Base-by-base conservation (phyloP, 2,888 invertebrate species). In the Tenthredo amoena region DNA sequence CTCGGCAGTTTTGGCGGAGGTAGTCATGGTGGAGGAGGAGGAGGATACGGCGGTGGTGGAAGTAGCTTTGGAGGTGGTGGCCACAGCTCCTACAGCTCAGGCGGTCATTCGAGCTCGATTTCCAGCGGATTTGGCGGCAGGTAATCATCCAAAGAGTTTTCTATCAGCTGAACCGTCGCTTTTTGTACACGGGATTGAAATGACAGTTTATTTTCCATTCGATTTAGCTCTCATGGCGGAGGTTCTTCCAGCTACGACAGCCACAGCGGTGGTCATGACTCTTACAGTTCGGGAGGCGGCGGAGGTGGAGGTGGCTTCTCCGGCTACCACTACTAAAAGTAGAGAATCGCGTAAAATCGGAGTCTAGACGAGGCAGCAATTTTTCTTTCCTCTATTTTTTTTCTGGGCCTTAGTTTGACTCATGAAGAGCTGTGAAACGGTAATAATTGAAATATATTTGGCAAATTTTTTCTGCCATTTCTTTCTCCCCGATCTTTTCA, bases 111-210 rank as follows among this genome's bases (percentile, higher is more conserved):
- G 26, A 89, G 89, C 55, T 88, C 89, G 62, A 87, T 89, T 76
- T 90, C 91, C 3, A 88, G 89, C 31, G 87, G 89, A 31, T 90
- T 91, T 55, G 89, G 90, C 43, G 88, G 90, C 89, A 90, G 92
- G 91, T 91, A 87, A 85, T 68, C 6, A n/a, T 50, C 34, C 31
- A 31, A 34, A 77, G 5, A 18, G 21, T 31, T 58, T 37, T 9
- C 9, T 10, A 18, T 10, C 0, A 62, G 6, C 12, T 15, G 2
- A 12, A 18, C 7, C 5, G 0, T 4, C 9, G 15, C 2, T 26
- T 26, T 43, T 31, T 9, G 15, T n/a, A 50, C 7, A 40, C 3
- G 0, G 10, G 2, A 40, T 2, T 77, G 6, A 12, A n/a, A 43
- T 15, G 12, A 21, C 62, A 37, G 9, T 40, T 81, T 34, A 15